Evolutionary conservation across 2,888 invertebrate species (phyloP).

Genomic region (Dione juno): DNA sequence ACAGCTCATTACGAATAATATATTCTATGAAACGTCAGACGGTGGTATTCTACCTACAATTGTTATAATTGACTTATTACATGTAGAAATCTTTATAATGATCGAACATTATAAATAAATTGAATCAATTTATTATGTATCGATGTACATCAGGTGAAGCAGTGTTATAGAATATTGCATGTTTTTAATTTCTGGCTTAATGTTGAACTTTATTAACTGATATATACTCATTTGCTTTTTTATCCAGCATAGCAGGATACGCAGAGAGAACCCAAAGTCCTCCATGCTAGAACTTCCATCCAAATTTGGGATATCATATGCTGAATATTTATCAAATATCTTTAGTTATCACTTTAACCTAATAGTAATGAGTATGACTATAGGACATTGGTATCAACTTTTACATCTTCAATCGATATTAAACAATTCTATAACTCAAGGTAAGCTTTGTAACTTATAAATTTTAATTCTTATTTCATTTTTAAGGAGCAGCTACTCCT

Average conservation of each 20-base stretch:
- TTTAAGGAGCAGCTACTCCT: neutral
- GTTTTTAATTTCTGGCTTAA: slow-evolving; percentile 31
- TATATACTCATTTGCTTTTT: no score
- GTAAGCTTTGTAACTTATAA: no score
- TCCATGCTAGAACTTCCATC: no score
- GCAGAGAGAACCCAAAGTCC: neutral
- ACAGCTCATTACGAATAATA: slow-evolving; percentile 54
- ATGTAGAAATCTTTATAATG: slow-evolving; percentile 33
- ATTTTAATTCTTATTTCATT: no score
- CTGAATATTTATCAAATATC: no score
- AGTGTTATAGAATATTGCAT: neutral
- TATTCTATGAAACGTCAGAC: slow-evolving; percentile 54
- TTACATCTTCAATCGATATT: no score
- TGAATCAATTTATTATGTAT: slow-evolving; percentile 49
- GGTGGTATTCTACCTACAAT: slow-evolving; percentile 53
- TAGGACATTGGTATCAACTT: no score
- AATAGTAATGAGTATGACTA: no score
- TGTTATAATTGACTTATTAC: slow-evolving; percentile 44
- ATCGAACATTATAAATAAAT: slow-evolving; percentile 50
- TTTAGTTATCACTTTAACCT: no score
- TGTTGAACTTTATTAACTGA: slow-evolving; percentile 44
- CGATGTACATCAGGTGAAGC: neutral
- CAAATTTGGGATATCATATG: no score
- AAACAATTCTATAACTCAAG: no score
- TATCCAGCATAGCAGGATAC: no score